Conservation (phyloP, 2,888 invertebrate species). For the Caenorhabditis imperialis region DNA sequence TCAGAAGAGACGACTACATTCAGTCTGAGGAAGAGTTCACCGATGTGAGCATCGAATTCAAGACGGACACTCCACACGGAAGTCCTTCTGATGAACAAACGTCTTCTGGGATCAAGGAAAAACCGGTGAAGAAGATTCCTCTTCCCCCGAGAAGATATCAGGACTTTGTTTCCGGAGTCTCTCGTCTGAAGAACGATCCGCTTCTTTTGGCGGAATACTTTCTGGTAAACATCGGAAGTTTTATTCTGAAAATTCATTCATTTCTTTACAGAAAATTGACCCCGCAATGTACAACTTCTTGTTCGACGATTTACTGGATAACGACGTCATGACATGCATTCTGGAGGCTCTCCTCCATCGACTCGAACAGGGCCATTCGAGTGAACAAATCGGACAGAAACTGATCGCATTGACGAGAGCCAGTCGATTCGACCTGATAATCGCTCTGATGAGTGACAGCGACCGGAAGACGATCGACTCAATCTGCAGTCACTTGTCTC, state of each 20-base stretch:
- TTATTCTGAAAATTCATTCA: not conserved
- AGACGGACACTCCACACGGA: too few relatives aligned
- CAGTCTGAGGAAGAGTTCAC: slow-evolving; percentile 25
- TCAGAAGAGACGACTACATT: slow-evolving; percentile 48
- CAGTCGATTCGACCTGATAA: slow-evolving; percentile 58
- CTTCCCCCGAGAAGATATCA: slow-evolving; percentile 32
- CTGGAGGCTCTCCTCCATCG: slow-evolving; percentile 23
- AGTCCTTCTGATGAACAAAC: too few relatives aligned
- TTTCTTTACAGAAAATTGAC: slow-evolving; percentile 38
- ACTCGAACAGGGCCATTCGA: slow-evolving; percentile 13
- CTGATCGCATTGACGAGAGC: slow-evolving; percentile 40
- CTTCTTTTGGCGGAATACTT: slow-evolving; percentile 40
- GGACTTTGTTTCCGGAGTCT: slow-evolving; percentile 30
- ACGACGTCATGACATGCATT: slow-evolving; percentile 24
- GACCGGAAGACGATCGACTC: slow-evolving; percentile 22
- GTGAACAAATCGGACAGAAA: slow-evolving; percentile 20
- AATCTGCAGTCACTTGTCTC: slow-evolving; percentile 11
- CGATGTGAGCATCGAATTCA: slow-evolving; percentile 26
- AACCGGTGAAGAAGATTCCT: slow-evolving; percentile 25
- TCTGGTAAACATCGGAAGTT: too few relatives aligned
- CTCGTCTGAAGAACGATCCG: slow-evolving; percentile 9
- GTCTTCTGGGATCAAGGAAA: not conserved
- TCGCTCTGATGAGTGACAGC: slow-evolving; percentile 43
- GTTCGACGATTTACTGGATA: slow-evolving; percentile 60
- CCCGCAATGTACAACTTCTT: slow-evolving; percentile 12